Conservation (phyloP, 2,797 vertebrate genomes). For the Lithobates sylvaticus region DNA sequence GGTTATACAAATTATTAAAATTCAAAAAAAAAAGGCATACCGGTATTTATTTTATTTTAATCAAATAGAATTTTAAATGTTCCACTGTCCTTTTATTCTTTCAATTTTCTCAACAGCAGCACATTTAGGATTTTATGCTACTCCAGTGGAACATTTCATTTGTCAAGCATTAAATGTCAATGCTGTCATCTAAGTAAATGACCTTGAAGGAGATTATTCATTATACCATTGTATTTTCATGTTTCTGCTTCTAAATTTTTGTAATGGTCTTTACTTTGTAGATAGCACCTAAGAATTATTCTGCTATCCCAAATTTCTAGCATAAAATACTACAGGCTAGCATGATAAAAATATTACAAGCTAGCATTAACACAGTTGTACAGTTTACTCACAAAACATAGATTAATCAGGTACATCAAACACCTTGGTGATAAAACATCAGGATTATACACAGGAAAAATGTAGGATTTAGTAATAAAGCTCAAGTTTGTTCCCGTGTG, state of each 20-base stretch:
- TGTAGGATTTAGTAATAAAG: neutral
- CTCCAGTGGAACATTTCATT: slow-evolving; percentile 42
- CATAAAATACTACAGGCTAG: too few species aligned
- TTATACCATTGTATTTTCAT: slow-evolving; percentile 31
- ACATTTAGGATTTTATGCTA: slow-evolving; percentile 33
- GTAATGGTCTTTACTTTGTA: slow-evolving; percentile 19
- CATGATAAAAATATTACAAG: neutral
- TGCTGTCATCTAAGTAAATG: slow-evolving; percentile 50
- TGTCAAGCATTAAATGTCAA: slow-evolving; percentile 56
- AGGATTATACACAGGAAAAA: neutral
- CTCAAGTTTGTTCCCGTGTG: neutral
- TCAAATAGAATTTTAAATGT: slow-evolving; percentile 5
- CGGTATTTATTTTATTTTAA: slow-evolving; percentile 27
- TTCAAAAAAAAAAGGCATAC: neutral
- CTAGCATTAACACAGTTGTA: neutral
- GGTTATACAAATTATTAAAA: neutral
- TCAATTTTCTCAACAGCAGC: slow-evolving; percentile 31
- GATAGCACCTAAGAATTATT: neutral
- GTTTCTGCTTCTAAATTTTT: slow-evolving; percentile 12
- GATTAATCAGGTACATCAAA: slow-evolving; percentile 27
- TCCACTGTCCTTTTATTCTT: slow-evolving; percentile 16
- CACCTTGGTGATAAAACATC: slow-evolving; percentile 3
- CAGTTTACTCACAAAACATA: neutral
- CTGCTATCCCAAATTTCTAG: neutral
- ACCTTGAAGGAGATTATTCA: slow-evolving; percentile 50